phyloP scores from a whole-genome alignment of 2,113 vertebrate species.

The Chamaea fasciata region DNA sequence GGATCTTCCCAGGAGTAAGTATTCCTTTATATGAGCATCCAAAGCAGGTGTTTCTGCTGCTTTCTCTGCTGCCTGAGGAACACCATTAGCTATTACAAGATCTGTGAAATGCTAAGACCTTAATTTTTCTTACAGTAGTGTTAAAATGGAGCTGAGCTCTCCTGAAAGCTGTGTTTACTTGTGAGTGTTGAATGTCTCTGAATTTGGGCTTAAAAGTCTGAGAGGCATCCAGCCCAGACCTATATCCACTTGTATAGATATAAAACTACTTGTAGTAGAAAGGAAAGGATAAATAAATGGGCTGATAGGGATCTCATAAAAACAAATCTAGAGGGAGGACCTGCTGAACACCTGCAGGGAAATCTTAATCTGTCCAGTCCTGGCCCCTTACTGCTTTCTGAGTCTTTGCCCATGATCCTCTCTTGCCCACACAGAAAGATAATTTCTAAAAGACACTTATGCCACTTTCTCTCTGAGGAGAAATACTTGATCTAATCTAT shows the following conservation, averaged over 20 bases:
- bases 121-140: not conserved
- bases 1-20: constrained; percentile 91
- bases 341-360: not conserved
- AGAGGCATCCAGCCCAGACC: not conserved
- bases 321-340: not conserved
- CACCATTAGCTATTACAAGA: not conserved
- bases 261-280: not conserved
- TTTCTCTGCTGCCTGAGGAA: not conserved
- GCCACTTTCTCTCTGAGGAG: not conserved
- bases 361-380: not conserved
- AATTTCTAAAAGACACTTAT: not conserved
- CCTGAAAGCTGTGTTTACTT: not conserved
- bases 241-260: not conserved
- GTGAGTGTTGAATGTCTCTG: not conserved
- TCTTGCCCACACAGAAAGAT: not conserved
- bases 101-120: not conserved
- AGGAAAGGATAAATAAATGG: not conserved
- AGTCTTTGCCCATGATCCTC: not conserved
- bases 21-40: not conserved
- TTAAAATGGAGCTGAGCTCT: not conserved
- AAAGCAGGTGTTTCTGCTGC: not conserved
- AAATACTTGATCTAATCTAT: not conserved
- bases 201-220: not conserved
- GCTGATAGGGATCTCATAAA: not conserved
- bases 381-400: not conserved